phyloP scores from a whole-genome alignment of 2,797 vertebrate genomes.

The Leptatherina wallacei region DNA sequence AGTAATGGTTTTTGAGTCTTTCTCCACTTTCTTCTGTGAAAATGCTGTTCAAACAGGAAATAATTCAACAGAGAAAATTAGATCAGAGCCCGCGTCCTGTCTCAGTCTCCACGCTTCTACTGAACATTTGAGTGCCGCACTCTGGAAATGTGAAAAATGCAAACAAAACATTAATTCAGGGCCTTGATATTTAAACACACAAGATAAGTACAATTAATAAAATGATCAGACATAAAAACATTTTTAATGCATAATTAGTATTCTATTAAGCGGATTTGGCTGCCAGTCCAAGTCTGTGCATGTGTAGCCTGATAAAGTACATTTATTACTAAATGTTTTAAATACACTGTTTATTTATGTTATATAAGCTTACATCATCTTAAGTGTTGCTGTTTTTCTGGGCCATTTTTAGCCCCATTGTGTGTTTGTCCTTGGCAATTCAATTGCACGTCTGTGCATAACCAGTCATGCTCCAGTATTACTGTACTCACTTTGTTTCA shows the following conservation, averaged over 20 bases:
- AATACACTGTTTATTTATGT: background rate
- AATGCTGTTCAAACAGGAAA: conserved; percentile 11
- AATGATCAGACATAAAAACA: background rate
- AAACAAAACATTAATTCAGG: background rate
- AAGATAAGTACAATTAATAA: background rate
- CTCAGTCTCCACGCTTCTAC: background rate
- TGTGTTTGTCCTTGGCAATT: background rate
- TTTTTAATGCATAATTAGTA: background rate
- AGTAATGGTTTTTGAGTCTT: conserved; percentile 18
- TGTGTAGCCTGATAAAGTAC: background rate
- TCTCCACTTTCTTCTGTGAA: background rate
- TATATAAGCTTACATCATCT: background rate
- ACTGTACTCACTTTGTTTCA: background rate
- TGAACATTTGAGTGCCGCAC: background rate
- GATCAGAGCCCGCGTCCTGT: background rate
- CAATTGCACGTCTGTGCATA: background rate
- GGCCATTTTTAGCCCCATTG: background rate
- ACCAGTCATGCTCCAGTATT: background rate
- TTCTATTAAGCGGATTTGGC: background rate
- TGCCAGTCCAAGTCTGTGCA: background rate
- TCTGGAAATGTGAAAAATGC: background rate
- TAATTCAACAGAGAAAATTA: conserved; percentile 3
- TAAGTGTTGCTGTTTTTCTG: conserved; percentile 1
- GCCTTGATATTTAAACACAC: background rate
- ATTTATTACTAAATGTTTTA: too few species aligned